These are phyloP conservation scores for Pseudochirops corinnae DNA, from an alignment of 2,797 vertebrate genomes.

Conservation along the genomic window DNA sequence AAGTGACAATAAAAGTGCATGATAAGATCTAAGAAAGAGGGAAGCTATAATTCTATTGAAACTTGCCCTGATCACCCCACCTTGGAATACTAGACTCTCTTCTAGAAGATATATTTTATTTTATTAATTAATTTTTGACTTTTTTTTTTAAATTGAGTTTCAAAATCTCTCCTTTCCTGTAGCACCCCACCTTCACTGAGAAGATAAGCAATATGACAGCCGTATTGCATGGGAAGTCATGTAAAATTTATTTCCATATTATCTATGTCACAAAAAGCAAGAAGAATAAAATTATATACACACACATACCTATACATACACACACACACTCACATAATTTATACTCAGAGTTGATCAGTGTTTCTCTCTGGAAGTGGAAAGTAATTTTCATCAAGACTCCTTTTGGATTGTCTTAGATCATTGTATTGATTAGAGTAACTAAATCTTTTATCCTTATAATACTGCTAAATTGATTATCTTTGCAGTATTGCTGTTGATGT, in stretches of 20 bases:
- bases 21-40: neutral
- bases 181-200: neutral
- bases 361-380: too few relatives aligned
- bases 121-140: neutral
- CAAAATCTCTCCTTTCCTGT: neutral
- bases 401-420: too few relatives aligned
- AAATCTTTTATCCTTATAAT: too few relatives aligned
- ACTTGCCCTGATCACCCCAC: neutral
- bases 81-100: neutral
- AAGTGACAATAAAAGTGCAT: neutral
- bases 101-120: neutral
- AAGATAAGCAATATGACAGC: neutral
- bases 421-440: too few relatives aligned
- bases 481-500: too few relatives aligned
- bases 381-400: too few relatives aligned
- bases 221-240: neutral
- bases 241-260: neutral
- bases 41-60: neutral
- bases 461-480: too few relatives aligned
- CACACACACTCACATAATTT: too few relatives aligned
- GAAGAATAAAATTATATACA: neutral
- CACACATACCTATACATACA: accelerated
- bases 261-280: neutral
- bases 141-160: neutral
- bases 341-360: too few relatives aligned